Conservation (phyloP, 1,140 invertebrate species). For the Daktulosphaira vitifoliae region DNA sequence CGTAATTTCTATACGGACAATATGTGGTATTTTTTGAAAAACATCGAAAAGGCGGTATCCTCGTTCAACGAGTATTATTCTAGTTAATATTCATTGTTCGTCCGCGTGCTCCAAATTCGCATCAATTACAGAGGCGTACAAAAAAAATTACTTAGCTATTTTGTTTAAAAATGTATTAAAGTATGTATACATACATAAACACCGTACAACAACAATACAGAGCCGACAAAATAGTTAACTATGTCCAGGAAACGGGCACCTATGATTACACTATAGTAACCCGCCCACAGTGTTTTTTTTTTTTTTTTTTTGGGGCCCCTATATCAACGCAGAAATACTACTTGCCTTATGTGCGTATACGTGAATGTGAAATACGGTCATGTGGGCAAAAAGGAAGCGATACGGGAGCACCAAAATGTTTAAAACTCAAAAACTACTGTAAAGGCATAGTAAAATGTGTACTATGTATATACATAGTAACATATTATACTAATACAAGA, state of each 20-base stretch:
- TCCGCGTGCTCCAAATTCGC: neutral
- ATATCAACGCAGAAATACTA: neutral
- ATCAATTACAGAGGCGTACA: no score
- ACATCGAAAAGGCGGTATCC: neutral
- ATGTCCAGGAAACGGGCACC: constrained; percentile 17
- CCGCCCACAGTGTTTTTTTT: neutral
- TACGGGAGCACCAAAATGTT: constrained; percentile 18
- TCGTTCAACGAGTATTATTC: neutral
- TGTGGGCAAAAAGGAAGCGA: constrained; percentile 18
- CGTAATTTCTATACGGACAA: no score
- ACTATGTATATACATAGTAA: neutral
- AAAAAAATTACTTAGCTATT: no score
- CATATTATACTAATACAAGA: no score
- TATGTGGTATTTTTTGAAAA: no score
- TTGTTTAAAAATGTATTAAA: no score
- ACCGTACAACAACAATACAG: no score
- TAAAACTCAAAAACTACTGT: neutral
- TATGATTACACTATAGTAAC: constrained; percentile 9
- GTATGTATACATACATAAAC: no score
- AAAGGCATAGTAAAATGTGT: neutral
- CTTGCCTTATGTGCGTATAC: no score
- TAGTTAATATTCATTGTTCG: no score
- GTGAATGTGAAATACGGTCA: neutral
- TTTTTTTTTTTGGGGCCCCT: constrained; percentile 8
- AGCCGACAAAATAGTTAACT: neutral